Evolutionary conservation across 2,113 vertebrate genomes (phyloP).

Genomic region (Siniperca knerii): DNA sequence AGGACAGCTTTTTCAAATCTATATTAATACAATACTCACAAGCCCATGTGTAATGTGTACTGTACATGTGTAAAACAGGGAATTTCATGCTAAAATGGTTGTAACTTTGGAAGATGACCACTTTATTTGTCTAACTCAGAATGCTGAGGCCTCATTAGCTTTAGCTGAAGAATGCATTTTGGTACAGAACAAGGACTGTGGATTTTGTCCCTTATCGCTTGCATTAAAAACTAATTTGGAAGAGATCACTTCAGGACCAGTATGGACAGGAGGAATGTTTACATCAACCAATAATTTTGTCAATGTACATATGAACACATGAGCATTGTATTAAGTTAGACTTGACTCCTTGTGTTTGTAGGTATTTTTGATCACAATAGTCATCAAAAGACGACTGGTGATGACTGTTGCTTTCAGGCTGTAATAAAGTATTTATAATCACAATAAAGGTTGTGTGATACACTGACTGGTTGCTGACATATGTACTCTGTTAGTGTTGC

Average conservation of each 20-base stretch:
- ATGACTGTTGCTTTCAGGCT: not conserved
- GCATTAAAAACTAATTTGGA: not conserved
- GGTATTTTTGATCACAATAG: not conserved
- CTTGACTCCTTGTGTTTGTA: not conserved
- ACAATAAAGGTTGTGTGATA: not conserved
- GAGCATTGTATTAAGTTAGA: not conserved
- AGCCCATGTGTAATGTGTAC: not conserved
- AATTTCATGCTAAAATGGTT: not conserved
- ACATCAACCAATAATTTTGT: not conserved
- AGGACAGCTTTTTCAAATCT: not conserved
- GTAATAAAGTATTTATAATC: not conserved
- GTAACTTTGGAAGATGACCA: not conserved
- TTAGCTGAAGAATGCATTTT: not conserved
- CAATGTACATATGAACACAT: not conserved
- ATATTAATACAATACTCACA: not conserved
- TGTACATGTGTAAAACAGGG: not conserved
- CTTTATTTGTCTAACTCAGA: not conserved
- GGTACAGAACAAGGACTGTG: not conserved
- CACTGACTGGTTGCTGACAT: not conserved
- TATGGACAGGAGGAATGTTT: not conserved
- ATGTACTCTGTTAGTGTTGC: not conserved
- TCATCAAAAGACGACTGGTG: not conserved
- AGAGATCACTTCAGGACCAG: not conserved
- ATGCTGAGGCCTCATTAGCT: not conserved
- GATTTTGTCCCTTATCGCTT: not conserved